phyloP scores from a whole-genome alignment of 2,113 vertebrate genomes.

The Phrynocephalus versicolor region DNA sequence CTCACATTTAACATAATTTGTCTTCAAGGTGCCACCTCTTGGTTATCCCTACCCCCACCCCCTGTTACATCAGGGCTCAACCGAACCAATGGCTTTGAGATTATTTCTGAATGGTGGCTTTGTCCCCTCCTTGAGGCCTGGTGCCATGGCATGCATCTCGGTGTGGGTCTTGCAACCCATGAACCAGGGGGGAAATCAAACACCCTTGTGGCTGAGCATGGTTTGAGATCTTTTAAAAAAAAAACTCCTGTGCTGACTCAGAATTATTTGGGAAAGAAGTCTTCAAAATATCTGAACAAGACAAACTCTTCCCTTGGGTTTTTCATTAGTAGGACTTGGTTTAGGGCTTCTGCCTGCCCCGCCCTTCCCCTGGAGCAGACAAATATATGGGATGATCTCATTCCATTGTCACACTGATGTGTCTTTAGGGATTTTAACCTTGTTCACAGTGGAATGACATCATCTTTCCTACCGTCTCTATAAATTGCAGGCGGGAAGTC shows the following conservation, averaged over 20 bases:
- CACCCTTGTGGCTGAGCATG: background rate
- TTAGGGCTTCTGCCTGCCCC: background rate
- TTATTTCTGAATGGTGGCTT: too few species aligned
- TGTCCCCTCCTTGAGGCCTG: too few species aligned
- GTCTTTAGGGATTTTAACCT: slow-evolving; percentile 64
- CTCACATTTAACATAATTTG: too few species aligned
- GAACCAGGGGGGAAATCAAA: background rate
- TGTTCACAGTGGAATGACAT: slow-evolving; percentile 61
- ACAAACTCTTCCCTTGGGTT: slow-evolving; percentile 43
- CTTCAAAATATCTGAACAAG: too few species aligned
- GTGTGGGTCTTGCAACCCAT: background rate
- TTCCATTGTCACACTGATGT: slow-evolving; percentile 65
- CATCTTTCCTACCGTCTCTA: slow-evolving; percentile 47
- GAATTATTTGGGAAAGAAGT: slow-evolving; percentile 15
- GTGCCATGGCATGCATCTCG: too few species aligned
- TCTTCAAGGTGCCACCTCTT: too few species aligned
- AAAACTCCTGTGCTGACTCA: too few species aligned
- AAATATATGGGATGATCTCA: slow-evolving; percentile 67
- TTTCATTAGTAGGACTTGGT: slow-evolving; percentile 45
- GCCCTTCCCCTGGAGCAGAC: slow-evolving; percentile 48
- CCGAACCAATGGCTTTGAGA: too few species aligned
- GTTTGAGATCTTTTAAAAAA: background rate
- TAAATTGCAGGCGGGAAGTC: slow-evolving; percentile 53
- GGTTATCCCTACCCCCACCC: too few species aligned
- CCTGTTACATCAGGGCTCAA: too few species aligned